Evolutionary conservation across 2,888 invertebrate genomes (phyloP), one percentile per base, ranked within the genome.

Genomic region (Balanococcus diminutus): DNA sequence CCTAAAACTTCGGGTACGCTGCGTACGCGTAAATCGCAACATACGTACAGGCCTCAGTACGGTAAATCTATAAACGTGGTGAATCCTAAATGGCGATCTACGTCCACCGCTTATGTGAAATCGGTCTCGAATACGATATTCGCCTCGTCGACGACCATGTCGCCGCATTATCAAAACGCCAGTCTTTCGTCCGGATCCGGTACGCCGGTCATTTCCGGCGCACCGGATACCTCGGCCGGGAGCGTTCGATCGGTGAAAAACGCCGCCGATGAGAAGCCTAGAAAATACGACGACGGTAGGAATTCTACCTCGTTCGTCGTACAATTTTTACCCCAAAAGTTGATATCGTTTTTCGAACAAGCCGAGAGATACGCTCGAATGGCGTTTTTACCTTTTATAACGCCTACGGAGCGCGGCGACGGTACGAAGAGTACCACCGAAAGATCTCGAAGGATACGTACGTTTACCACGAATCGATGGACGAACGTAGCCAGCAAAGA

Each of bases 331-430:
- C 96, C 96, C 0, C 94, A 95, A 87, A 91, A 95, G 42, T 90
- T 96, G 1, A 95, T 95, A 0, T 94, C 94, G 4, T 93, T 96
- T 90, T 92, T 96, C 81, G 94, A 95, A 56, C 93, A 95, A 88
- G 96, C 96, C 0, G 96, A 96, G 89, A 92, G 93, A 82, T 96
- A 96, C 89, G 95, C 96, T 0, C 91, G 95, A 84, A 94, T 95
- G 89, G 88, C 88, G 22, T 88, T 88, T 82, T 87, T 87, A 56
- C 88, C 88, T n/a, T 88, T 88, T 85, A 86, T 87, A 79, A 82
- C 87, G 81, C 16, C 86, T 25, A 81, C 86, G 31, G 86, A 86
- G n/a, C 84, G 28, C 11, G 79, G 28, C 11, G 79, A 51, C 19
- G 22, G 85, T 8, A 11, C 28, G 8, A 32, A 25, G 11, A 67